Conservation (phyloP, 2,113 vertebrate genomes). For the Leptodactylus fuscus region DNA sequence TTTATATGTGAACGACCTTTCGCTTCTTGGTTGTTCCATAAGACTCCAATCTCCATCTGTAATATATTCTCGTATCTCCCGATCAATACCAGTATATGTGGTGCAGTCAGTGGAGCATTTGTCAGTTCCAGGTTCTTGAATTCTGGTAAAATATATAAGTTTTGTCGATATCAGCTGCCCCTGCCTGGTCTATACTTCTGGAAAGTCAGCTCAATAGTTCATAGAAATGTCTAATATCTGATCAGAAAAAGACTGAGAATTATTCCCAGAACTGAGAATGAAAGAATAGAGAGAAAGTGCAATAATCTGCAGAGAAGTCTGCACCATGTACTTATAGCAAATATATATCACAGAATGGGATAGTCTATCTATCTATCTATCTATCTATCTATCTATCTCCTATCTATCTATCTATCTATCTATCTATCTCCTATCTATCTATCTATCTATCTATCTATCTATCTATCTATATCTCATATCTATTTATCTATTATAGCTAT, state of each 20-base stretch:
- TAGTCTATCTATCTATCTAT: too few relatives aligned
- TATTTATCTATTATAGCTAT: too few relatives aligned
- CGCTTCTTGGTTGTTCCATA: background rate
- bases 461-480: too few relatives aligned
- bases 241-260: background rate
- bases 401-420: too few relatives aligned
- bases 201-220: slow-evolving; percentile 41
- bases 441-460: too few relatives aligned
- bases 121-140: background rate
- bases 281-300: background rate
- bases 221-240: background rate
- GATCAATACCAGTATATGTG: background rate
- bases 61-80: background rate
- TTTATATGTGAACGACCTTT: background rate
- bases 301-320: background rate
- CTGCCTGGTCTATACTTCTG: background rate
- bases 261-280: slow-evolving; percentile 6
- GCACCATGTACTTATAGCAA: background rate
- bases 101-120: background rate
- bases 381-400: too few relatives aligned
- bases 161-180: background rate
- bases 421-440: too few relatives aligned
- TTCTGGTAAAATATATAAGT: background rate
- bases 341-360: too few relatives aligned
- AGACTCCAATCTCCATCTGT: background rate